Percentiles rank a stretch among this genome's conserved stretches.
Conservation (phyloP, 2,113 vertebrate species). For the Bos javanicus region DNA sequence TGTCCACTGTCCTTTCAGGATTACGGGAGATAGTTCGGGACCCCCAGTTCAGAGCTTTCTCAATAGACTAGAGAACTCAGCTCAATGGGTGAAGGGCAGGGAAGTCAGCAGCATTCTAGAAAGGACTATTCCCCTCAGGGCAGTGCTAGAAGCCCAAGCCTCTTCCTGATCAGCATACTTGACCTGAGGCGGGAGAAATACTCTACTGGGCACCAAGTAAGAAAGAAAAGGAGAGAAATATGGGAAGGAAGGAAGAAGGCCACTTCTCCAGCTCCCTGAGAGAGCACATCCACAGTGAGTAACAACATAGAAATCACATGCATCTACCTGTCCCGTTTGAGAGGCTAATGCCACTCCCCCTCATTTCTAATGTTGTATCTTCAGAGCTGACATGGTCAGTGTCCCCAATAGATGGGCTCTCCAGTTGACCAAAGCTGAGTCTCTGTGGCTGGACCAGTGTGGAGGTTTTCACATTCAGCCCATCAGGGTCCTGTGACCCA, state of each 20-base stretch:
- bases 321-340: not conserved
- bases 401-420: not conserved
- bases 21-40: not conserved
- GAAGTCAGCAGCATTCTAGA: not conserved
- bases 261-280: rapidly evolving
- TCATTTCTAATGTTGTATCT: not conserved
- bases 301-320: not conserved
- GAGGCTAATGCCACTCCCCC: not conserved
- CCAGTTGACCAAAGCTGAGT: not conserved
- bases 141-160: not conserved
- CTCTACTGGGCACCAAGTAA: not conserved
- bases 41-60: not conserved
- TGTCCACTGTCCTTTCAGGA: not conserved
- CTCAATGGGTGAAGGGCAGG: not conserved
- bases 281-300: not conserved
- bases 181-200: not conserved
- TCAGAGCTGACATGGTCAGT: not conserved
- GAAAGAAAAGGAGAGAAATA: not conserved
- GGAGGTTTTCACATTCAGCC: not conserved
- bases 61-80: not conserved
- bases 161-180: not conserved
- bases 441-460: not conserved
- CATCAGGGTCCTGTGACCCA: not conserved
- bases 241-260: not conserved
- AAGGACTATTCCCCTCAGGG: not conserved